Conservation (phyloP, 2,113 vertebrate species). For the Notothenia coriiceps region DNA sequence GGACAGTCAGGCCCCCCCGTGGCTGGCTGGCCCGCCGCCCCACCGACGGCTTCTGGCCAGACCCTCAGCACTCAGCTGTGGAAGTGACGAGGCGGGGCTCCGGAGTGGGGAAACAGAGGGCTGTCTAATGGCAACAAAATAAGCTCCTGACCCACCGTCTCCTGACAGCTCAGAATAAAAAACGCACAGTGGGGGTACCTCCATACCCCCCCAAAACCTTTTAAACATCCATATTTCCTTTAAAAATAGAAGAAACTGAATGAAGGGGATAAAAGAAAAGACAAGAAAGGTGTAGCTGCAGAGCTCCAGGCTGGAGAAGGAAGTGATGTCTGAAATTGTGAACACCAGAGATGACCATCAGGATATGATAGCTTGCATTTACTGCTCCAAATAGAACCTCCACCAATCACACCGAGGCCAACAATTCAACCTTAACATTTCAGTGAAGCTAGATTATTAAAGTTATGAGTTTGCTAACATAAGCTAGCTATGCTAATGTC, state of each 20-base stretch:
- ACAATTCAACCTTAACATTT: too few relatives aligned
- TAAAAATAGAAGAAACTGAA: conserved; percentile 17
- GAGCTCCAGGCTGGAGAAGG: too few relatives aligned
- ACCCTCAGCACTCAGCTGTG: conserved; percentile 98
- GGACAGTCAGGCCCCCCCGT: conserved; percentile 87
- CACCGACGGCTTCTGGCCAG: conserved; percentile 88
- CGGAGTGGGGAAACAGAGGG: conserved; percentile 17
- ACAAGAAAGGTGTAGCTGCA: conserved; percentile 7
- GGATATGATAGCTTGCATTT: too few relatives aligned
- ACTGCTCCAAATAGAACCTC: too few relatives aligned
- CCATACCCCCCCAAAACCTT: conserved; percentile 34
- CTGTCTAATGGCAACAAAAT: conserved; percentile 1
- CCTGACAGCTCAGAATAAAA: conserved; percentile 12
- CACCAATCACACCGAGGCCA: too few relatives aligned
- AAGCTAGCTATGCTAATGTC: too few relatives aligned
- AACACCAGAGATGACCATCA: too few relatives aligned
- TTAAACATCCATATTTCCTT: conserved; percentile 28
- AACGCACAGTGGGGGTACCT: conserved; percentile 76
- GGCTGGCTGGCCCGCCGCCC: conserved; percentile 84
- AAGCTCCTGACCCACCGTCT: conserved; percentile 1
- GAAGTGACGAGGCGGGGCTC: conserved; percentile 86
- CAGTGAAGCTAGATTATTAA: too few relatives aligned
- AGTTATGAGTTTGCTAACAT: too few relatives aligned
- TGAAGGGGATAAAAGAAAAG: conserved; percentile 31
- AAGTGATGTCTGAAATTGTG: too few relatives aligned